A percentile compares a stretch with the other conserved stretches of the same genome.
Conservation (phyloP, 2,797 vertebrate species). For the Pogonophryne albipinna region DNA sequence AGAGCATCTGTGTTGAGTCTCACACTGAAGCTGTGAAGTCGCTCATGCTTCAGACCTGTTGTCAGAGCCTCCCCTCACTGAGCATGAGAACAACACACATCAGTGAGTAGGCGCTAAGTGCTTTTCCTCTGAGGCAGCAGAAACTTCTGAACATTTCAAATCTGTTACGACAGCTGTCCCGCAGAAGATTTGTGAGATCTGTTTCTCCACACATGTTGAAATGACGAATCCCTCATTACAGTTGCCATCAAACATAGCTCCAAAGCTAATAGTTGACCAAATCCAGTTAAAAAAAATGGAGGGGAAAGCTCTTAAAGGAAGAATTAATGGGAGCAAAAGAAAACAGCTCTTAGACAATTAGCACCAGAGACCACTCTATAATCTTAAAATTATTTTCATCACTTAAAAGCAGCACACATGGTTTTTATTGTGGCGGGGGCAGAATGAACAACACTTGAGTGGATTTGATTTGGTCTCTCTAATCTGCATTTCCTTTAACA, state of each 20-base stretch:
- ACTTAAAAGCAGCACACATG: slow-evolving; percentile 84
- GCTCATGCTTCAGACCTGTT: slow-evolving; percentile 61
- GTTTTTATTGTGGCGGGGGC: slow-evolving; percentile 77
- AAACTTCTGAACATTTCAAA: slow-evolving; percentile 75
- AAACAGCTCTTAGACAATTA: slow-evolving; percentile 84
- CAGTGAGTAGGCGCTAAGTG: slow-evolving; percentile 64
- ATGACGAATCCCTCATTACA: slow-evolving; percentile 74
- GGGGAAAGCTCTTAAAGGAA: slow-evolving; percentile 74
- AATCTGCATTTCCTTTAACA: slow-evolving; percentile 82
- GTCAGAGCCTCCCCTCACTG: slow-evolving; percentile 51
- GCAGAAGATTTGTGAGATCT: slow-evolving; percentile 63
- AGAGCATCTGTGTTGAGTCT: slow-evolving; percentile 30
- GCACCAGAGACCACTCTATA: slow-evolving; percentile 83
- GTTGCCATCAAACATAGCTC: slow-evolving; percentile 76
- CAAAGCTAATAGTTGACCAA: slow-evolving; percentile 78
- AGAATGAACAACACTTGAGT: slow-evolving; percentile 79
- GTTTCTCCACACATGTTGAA: slow-evolving; percentile 76
- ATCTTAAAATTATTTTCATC: slow-evolving; percentile 84
- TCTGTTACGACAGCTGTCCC: slow-evolving; percentile 73
- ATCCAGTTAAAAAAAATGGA: slow-evolving; percentile 71
- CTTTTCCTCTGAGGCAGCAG: slow-evolving; percentile 62
- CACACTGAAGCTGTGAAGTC: slow-evolving; percentile 41
- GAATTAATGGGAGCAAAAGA: slow-evolving; percentile 79
- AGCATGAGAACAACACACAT: slow-evolving; percentile 69
- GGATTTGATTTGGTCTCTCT: slow-evolving; percentile 78